These are phyloP conservation scores for Sphaerophoria rueppellii DNA, from an alignment of 2,888 invertebrate species.

Conservation along the genomic window DNA sequence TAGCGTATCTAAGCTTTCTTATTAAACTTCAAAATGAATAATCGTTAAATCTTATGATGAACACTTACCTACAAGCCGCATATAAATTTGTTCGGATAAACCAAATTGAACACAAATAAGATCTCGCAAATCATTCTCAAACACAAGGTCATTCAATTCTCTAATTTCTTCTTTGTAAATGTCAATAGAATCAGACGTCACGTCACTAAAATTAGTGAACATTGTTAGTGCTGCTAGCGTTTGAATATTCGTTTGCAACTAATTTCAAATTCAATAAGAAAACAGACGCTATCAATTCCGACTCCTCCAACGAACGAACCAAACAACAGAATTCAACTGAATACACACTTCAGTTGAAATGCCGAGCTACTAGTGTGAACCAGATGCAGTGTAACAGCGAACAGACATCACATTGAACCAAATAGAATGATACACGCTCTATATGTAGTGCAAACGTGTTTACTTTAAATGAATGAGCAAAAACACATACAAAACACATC, in stretches of 20 bases:
- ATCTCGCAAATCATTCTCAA: constrained; percentile 17
- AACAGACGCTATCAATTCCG: too few species aligned
- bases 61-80: constrained; percentile 32
- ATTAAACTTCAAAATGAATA: too few species aligned
- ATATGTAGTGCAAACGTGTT: too few species aligned
- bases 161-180: constrained; percentile 9
- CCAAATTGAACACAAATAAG: constrained; percentile 18
- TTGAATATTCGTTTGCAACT: not conserved
- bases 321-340: constrained; percentile 7
- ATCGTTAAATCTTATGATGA: too few species aligned
- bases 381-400: constrained; percentile 20
- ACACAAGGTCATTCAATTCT: not conserved
- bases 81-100: constrained; percentile 33
- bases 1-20: too few species aligned
- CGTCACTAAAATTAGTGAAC: constrained; percentile 15
- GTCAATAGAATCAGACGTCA: not conserved
- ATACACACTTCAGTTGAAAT: not conserved
- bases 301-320: not conserved
- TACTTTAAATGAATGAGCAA: too few species aligned
- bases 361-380: not conserved
- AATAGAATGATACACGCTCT: not conserved
- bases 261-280: too few species aligned
- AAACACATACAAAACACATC: not conserved
- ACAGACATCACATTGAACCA: constrained; percentile 23
- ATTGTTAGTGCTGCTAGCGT: not conserved